Evolutionary conservation across 2,888 invertebrate species (phyloP), one percentile per base, ranked within the genome.

Genomic region (Synergus laeviventris): DNA sequence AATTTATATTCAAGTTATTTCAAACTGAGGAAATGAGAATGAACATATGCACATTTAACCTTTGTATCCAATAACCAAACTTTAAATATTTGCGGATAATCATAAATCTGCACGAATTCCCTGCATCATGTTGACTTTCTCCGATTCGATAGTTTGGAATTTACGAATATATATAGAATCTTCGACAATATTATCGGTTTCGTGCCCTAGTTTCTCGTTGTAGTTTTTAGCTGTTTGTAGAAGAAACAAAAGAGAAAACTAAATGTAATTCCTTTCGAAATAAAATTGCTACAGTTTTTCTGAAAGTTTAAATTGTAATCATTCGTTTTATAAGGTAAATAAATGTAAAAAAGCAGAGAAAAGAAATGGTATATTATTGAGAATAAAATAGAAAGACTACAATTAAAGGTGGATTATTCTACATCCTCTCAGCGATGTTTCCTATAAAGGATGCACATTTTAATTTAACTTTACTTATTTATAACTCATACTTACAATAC

Each of bases 81-180:
- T 18, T 54, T 11, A 18, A 54, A 54, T 54, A 54, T 54, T 54
- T 54, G 18, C 9, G 54, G 54, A 54, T 54, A 54, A 54, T 54
- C 54, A 18, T 54, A 1, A 54, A 54, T 18, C 18, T 54, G 54
- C 3, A 18, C 54, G 54, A 54, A 9, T 54, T 54, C 54, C 9
- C 54, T 54, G 18, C 18, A 54, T 54, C 18, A 18, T 54, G 54
- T 54, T 54, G n/a, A 61, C 61, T 61, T 31, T 61, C 61, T 61
- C 61, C 16, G 8, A 18, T 18, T 2, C 18, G 2, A 49, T 49
- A 54, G 54, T 16, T 54, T 18, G 18, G 54, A 54, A 54, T 18
- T 54, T 54, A 11, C 54, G 9, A 54, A 54, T 54, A 9, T 54
- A 2, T 18, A 54, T 18, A 18, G 18, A 18, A 36, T n/a, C 36